Evolutionary conservation across 2,888 invertebrate species (phyloP).

Genomic region (Athalia cordata): DNA sequence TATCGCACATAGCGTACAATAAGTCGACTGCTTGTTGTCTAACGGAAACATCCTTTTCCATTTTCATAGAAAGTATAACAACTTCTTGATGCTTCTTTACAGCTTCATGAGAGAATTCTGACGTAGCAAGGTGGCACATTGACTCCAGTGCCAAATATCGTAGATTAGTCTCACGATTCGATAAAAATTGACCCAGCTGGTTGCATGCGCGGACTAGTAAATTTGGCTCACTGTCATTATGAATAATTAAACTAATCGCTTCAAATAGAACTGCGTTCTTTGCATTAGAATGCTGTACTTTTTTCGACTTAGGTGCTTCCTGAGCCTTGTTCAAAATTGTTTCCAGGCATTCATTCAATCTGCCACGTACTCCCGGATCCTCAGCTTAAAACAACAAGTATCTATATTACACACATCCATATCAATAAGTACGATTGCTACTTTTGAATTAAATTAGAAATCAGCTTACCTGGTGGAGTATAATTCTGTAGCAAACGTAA

Average conservation of each 20-base stretch:
- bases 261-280: constrained; percentile 99
- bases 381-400: constrained; percentile 76
- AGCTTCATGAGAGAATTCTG: constrained; percentile 99
- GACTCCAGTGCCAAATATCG: constrained; percentile 98
- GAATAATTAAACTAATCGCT: constrained; percentile 99
- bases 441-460: constrained; percentile 14
- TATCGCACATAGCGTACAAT: constrained; percentile 99
- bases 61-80: constrained; percentile 98
- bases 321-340: constrained; percentile 99
- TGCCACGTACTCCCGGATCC: constrained; percentile 96
- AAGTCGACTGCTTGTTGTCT: constrained; percentile 98
- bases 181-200: constrained; percentile 98
- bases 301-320: constrained; percentile 99
- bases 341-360: constrained; percentile 97
- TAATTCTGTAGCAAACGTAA: constrained; percentile 97
- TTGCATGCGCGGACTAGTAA: constrained; percentile 98
- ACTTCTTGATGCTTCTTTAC: constrained; percentile 99
- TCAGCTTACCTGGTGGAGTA: constrained; percentile 88
- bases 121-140: constrained; percentile 99
- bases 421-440: constrained; percentile 27
- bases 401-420: constrained; percentile 10
- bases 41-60: constrained; percentile 99
- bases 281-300: constrained; percentile 99
- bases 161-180: constrained; percentile 97
- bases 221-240: constrained; percentile 98